Conservation (phyloP, 1,140 invertebrate species). For the Ceratitis capitata region DNA sequence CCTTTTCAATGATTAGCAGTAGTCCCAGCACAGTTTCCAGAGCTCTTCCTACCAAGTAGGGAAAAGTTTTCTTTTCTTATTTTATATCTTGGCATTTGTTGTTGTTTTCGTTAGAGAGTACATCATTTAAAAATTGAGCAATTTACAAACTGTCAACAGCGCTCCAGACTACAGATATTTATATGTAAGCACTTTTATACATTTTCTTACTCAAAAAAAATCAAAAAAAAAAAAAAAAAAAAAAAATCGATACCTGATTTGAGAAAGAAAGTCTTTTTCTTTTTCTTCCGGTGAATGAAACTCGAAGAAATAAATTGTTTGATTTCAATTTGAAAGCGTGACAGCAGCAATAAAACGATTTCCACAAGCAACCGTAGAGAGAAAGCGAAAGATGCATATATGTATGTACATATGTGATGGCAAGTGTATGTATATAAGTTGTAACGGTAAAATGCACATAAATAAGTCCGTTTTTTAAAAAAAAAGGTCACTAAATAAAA, state of each 20-base stretch:
- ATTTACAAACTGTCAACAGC: constrained; percentile 2
- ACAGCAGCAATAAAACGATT: constrained; percentile 21
- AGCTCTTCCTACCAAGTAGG: too few relatives aligned
- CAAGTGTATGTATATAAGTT: neutral
- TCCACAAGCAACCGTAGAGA: neutral
- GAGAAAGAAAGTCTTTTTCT: neutral
- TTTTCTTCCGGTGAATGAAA: neutral
- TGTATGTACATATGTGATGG: neutral
- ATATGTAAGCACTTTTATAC: neutral
- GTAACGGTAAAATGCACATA: too few relatives aligned
- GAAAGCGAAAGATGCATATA: neutral
- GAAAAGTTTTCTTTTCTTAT: neutral
- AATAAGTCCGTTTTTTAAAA: neutral
- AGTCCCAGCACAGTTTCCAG: neutral
- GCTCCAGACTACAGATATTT: neutral
- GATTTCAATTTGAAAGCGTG: constrained; percentile 29
- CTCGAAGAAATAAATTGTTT: constrained; percentile 37
- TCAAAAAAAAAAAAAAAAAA: too few relatives aligned
- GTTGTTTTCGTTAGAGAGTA: neutral
- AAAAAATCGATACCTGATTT: too few relatives aligned
- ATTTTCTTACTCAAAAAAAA: neutral
- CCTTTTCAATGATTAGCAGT: neutral
- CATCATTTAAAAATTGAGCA: neutral
- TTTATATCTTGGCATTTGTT: neutral
- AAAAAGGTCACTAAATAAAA: too few relatives aligned